Evolutionary conservation across 2,113 vertebrate genomes (phyloP), one percentile per base, ranked within the genome.

Genomic region (Epinephelus lanceolatus): DNA sequence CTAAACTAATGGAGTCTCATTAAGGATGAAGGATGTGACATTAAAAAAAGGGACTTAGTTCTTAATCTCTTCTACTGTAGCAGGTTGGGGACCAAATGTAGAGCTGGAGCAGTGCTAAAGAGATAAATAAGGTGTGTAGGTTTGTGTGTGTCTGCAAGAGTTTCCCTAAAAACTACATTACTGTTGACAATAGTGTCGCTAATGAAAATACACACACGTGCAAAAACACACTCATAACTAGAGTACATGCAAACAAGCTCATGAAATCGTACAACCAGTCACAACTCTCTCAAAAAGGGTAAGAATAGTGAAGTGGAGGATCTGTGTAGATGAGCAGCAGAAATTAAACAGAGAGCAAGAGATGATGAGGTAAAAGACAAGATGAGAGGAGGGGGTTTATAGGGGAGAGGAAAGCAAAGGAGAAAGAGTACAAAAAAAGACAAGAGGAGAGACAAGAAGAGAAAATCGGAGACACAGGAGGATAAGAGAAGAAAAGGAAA

Each of bases 391-490:
- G n/a, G 45, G 2, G 12, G 25, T 42, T 42, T 42, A 42, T 1
- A 21, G 30, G n/a, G 51, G 30, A 33, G 1, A 37, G 4, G 6
- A 47, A 23, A 10, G 2, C 0, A 40, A 2, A 21, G 6, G 11
- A 19, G 4, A 21, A 51, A 55, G 51, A 14, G 27, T 17, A 51
- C 4, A 14, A 6, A 25, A 15, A 2, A 52, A 9, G 9, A 19
- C 14, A 61, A n/a, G 57, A 67, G 65, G 6, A 59, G 10, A 15
- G 8, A 47, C 12, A 23, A 18, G 0, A 8, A n/a, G 23, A 27
- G 8, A 17, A 11, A 25, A 5, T 30, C 0, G 21, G 1, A 15
- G n/a, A 66, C 15, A 0, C 0, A 1, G 45, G 14, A 21, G 19
- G 11, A 12, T 3, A 27, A 52, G 25, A 55, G 0, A 6, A 70